Evolutionary conservation across 2,888 invertebrate genomes (phyloP).

Genomic region (Tenodera sinensis): DNA sequence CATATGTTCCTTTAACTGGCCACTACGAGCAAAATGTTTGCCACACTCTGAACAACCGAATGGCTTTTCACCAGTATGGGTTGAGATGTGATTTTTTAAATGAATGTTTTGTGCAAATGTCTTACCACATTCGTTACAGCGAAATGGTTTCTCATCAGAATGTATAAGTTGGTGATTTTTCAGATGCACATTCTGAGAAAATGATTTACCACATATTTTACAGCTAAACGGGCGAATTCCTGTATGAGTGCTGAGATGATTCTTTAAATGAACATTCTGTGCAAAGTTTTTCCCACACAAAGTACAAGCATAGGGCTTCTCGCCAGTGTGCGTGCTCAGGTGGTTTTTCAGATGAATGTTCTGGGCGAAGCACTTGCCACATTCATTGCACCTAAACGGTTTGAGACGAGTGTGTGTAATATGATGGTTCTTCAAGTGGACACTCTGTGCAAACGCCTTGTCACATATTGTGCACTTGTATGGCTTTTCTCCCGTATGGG

Average conservation of each 20-base stretch:
- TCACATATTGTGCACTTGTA: not conserved
- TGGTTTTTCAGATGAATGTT: conserved; percentile 11
- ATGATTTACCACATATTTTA: conserved; percentile 15
- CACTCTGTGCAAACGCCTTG: not conserved
- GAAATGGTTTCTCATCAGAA: conserved; percentile 15
- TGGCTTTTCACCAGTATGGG: conserved; percentile 3
- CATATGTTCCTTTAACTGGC: conserved; percentile 5
- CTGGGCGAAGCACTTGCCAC: conserved; percentile 9
- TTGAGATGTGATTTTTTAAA: conserved; percentile 1
- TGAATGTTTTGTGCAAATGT: conserved; percentile 18
- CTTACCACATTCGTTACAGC: conserved; percentile 15
- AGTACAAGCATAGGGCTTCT: not conserved
- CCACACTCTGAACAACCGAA: conserved; percentile 2
- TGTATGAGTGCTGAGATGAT: conserved; percentile 11
- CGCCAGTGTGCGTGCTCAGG: not conserved
- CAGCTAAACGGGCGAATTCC: conserved; percentile 15
- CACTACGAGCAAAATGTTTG: conserved; percentile 2
- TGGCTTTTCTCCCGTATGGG: conserved; percentile 1
- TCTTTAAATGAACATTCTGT: conserved; percentile 12
- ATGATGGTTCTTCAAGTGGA: conserved; percentile 8
- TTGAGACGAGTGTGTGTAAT: conserved; percentile 1
- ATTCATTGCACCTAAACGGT: conserved; percentile 1
- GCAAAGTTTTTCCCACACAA: conserved; percentile 6
- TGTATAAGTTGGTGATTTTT: conserved; percentile 16
- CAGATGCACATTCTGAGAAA: conserved; percentile 14